A percentile compares a stretch with the other conserved stretches of the same genome.
These are phyloP conservation scores for Zelleria hepariella DNA, from an alignment of 2,888 invertebrate species.

Conservation along the genomic window DNA sequence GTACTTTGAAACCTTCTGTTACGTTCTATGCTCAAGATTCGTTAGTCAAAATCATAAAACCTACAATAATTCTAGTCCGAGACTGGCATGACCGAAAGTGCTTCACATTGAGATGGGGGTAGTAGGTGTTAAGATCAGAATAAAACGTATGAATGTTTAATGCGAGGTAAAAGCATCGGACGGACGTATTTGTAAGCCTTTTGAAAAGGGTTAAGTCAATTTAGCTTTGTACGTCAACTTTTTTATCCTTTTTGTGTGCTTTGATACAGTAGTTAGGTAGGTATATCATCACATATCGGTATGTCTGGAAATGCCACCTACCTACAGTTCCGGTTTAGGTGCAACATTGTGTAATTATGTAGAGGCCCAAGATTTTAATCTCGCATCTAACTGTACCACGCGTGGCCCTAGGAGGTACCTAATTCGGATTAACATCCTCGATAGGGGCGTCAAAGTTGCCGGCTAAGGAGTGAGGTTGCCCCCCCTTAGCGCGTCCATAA, in stretches of 20 bases:
- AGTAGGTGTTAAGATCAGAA: conserved; percentile 58
- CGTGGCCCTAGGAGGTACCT: too few species aligned
- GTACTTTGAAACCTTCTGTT: too few species aligned
- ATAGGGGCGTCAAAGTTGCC: conserved; percentile 6
- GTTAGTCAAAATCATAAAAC: neutral
- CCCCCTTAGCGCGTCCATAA: conserved; percentile 63
- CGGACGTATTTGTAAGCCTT: conserved; percentile 57
- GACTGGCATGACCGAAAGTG: neutral
- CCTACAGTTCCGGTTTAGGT: too few species aligned
- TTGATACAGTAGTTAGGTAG: too few species aligned
- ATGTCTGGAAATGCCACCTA: neutral
- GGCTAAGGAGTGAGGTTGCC: conserved; percentile 6
- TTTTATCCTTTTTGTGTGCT: conserved; percentile 25
- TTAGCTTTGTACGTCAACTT: conserved; percentile 61
- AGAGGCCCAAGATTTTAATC: too few species aligned
- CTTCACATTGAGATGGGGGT: conserved; percentile 13
- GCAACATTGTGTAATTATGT: too few species aligned
- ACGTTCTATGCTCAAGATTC: too few species aligned
- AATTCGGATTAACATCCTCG: conserved; percentile 4
- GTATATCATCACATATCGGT: too few species aligned
- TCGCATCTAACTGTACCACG: neutral
- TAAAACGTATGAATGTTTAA: conserved; percentile 60
- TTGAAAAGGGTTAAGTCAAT: conserved; percentile 67
- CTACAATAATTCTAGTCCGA: neutral
- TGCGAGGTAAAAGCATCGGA: conserved; percentile 58